Evolutionary conservation across 1,140 invertebrate genomes (phyloP), one percentile per base, ranked within the genome.

Genomic region (Drosophila orosa): DNA sequence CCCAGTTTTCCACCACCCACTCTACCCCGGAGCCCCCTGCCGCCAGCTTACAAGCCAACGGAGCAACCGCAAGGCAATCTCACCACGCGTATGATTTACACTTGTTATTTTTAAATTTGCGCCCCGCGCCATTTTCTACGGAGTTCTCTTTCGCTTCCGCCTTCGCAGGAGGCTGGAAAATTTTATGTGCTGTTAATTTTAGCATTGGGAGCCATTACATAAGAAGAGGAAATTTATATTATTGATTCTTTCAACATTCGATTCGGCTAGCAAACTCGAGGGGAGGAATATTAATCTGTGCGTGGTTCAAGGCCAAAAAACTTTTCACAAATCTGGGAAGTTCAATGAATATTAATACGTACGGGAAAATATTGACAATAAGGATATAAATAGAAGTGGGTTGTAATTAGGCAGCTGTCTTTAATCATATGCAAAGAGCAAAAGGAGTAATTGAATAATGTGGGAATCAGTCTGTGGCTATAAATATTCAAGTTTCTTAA

Each of bases 71-170:
- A 45, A 56, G 68, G 69, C 59, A 77, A 76, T 83, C 52, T 62
- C 58, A 60, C 73, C 69, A 82, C 60, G 72, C 83, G 80, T 87
- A 87, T 87, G 83, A 90, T 89, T 89, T 89, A 90, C 80, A 84
- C 80, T 85, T 89, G 84, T 90, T 89, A 89, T 89, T 89, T 89
- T 90, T 89, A 84, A 84, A 75, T 85, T 84, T 75, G 24, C 58
- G 48, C n/a, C 47, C 19, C 65, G 3, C 71, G 74, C 77, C 84
- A 80, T 84, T 90, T 90, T 84, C 68, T 81, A 42, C 35, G 22
- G 63, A 58, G 25, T 65, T 42, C 61, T 65, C 62, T 57, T 62
- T 40, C 37, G 47, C 73, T 83, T 84, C 84, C 84, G 65, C 65
- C 24, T 60, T 39, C 59, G 39, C n/a, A 25, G 29, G 19, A 19